phyloP scores from a whole-genome alignment of 2,888 invertebrate genomes.

The Synanthedon andrenaeformis region DNA sequence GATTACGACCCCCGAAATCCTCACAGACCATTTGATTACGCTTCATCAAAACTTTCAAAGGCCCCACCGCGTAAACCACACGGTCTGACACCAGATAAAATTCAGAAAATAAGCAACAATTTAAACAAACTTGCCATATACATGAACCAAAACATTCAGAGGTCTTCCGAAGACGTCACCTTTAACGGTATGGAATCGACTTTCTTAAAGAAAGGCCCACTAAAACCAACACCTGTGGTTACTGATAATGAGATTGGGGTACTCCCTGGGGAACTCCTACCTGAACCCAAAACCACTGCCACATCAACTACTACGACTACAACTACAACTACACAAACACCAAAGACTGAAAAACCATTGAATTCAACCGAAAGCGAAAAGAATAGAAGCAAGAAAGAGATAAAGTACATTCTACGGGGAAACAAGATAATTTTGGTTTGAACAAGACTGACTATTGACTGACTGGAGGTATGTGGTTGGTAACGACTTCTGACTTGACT shows the following conservation, averaged over 20 bases:
- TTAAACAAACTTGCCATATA: constrained; percentile 41
- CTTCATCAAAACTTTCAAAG: constrained; percentile 35
- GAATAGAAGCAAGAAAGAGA: constrained; percentile 46
- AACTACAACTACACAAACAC: constrained; percentile 5
- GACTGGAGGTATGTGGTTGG: constrained; percentile 7
- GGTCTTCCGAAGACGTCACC: constrained; percentile 46
- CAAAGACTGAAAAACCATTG: constrained; percentile 27
- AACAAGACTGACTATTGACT: constrained; percentile 34
- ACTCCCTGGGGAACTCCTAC: constrained; percentile 48
- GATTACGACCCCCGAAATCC: constrained; percentile 42
- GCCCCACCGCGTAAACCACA: constrained; percentile 15
- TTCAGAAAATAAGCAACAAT: constrained; percentile 53
- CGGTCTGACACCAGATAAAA: constrained; percentile 45
- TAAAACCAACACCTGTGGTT: constrained; percentile 49
- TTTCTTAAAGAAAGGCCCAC: constrained; percentile 37
- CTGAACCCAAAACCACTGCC: constrained; percentile 17
- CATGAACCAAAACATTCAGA: constrained; percentile 33
- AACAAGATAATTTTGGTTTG: constrained; percentile 64
- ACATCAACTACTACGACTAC: constrained; percentile 10
- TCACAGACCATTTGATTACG: constrained; percentile 35
- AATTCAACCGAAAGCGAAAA: constrained; percentile 29
- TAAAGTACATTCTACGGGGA: constrained; percentile 57
- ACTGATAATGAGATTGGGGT: constrained; percentile 57
- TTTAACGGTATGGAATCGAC: constrained; percentile 34
- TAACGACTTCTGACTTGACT: constrained; percentile 4